Evolutionary conservation across 1,140 invertebrate species (phyloP), one percentile per base, ranked within the genome.

Genomic region (Heliconius nattereri): DNA sequence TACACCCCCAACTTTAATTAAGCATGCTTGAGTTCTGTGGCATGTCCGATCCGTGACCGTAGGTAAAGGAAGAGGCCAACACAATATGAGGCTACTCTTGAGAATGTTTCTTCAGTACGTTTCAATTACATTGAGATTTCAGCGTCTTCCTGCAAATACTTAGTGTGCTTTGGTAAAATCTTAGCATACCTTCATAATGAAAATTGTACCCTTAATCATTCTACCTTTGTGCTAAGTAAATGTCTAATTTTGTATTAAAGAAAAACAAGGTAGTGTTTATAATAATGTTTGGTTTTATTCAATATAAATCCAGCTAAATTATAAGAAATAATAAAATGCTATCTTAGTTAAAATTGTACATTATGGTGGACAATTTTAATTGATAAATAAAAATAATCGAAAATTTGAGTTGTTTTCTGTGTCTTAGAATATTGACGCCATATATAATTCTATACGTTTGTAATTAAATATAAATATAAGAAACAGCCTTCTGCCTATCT

Each of bases 111-210:
- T 40, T 40, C 66, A 76, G 74, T 78, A 78, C 81, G 74, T 71
- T 82, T 82, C 71, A 78, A 79, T 82, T 82, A 79, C 77, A 71
- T 32, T 78, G 74, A 32, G 77, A 74, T 73, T 74, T 66, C 49
- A 60, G 77, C 60, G 23, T 66, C 60, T 66, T 26, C 60, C 23
- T 29, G 35, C 57, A 71, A 76, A 72, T 76, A 80, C 35, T 76
- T 78, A 29, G n/a, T 32, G 13, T 49, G 5, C 60, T 66, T 66
- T 23, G 11, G 26, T 29, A 29, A 29, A 29, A 29, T 23, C 54
- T n/a, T 23, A 60, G 54, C 54, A 60, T 66, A 66, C 60, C 60
- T 29, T 66, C 7, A 23, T 60, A 29, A 66, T 13, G 23, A 26
- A 66, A 66, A 66, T 66, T 1, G 60, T 23, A 66, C 11, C n/a